Evolutionary conservation across 2,888 invertebrate species (phyloP).

Genomic region (Platypus cylindrus): DNA sequence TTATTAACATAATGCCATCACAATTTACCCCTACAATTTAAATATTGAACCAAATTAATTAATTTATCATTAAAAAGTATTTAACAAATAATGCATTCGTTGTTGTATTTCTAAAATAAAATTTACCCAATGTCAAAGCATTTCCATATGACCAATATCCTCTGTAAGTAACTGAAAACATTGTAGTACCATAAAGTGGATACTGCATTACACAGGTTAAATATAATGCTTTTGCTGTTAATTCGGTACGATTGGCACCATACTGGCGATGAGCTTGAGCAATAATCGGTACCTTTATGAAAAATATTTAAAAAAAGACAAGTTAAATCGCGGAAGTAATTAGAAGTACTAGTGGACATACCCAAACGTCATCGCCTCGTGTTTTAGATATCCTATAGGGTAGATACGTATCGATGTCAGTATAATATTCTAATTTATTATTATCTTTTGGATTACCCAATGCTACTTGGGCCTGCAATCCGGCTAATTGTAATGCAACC

Average conservation of each 20-base stretch:
- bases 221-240: conserved; percentile 87
- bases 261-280: conserved; percentile 83
- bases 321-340: not conserved
- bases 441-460: conserved; percentile 72
- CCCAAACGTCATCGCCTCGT: conserved; percentile 74
- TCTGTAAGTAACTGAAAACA: conserved; percentile 70
- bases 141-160: conserved; percentile 88
- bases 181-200: conserved; percentile 50
- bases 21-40: conserved; percentile 76
- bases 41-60: no score
- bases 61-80: no score
- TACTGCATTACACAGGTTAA: conserved; percentile 94
- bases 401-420: conserved; percentile 81
- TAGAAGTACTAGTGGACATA: conserved; percentile 21
- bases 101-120: no score
- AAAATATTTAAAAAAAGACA: conserved; percentile 17
- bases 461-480: conserved; percentile 89
- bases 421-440: conserved; percentile 72
- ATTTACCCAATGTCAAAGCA: conserved; percentile 45
- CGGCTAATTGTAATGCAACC: conserved; percentile 86
- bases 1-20: conserved; percentile 82
- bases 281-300: conserved; percentile 67
- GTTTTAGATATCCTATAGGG: conserved; percentile 71
- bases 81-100: no score
- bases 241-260: conserved; percentile 80